Conservation (phyloP, 2,797 vertebrate genomes). For the Fratercula arctica region DNA sequence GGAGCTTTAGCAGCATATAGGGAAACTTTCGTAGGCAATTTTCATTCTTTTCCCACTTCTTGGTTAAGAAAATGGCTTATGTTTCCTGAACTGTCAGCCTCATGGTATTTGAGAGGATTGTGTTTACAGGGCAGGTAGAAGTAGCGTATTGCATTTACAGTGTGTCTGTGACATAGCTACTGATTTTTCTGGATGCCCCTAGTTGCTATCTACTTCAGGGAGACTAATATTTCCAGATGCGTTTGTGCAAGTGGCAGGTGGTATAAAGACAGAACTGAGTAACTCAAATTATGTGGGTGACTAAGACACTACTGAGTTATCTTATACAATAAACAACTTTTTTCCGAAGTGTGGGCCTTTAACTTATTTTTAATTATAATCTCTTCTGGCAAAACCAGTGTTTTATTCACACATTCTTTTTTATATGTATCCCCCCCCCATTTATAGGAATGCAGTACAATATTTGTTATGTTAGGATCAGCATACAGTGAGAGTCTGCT, state of each 20-base stretch:
- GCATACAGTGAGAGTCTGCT: background rate
- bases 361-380: background rate
- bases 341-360: background rate
- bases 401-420: background rate
- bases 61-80: background rate
- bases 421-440: fast-evolving
- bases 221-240: background rate
- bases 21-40: background rate
- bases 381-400: background rate
- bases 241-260: background rate
- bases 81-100: background rate
- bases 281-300: background rate
- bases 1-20: background rate
- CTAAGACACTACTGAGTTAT: background rate
- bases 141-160: background rate
- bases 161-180: background rate
- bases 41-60: background rate
- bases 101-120: background rate
- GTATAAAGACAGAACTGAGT: background rate
- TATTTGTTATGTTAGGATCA: background rate
- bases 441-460: background rate
- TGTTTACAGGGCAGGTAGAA: background rate
- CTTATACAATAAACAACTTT: background rate
- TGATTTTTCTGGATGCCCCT: background rate
- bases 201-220: background rate